phyloP scores from a whole-genome alignment of 2,797 vertebrate genomes.

The Peromyscus nudipes region DNA sequence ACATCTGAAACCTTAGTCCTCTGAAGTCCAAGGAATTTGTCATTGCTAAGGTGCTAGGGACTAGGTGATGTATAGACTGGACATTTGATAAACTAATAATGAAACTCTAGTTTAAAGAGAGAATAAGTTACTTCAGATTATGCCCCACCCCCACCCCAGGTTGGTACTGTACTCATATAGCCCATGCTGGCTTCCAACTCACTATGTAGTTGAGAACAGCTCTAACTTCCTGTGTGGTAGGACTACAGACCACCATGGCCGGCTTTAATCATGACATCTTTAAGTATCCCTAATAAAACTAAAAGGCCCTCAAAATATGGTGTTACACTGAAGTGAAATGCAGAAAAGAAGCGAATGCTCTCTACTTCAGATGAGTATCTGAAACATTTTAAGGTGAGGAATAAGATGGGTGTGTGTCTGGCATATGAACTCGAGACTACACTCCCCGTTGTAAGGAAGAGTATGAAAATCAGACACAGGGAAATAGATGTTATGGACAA shows the following conservation, averaged over 20 bases:
- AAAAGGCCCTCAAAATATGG: conserved; percentile 9
- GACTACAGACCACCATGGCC: background rate
- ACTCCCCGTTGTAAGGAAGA: background rate
- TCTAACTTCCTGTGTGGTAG: background rate
- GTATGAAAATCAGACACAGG: conserved; percentile 17
- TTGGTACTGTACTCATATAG: background rate
- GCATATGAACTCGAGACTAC: conserved; percentile 8
- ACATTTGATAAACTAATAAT: conserved; percentile 51
- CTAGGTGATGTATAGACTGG: conserved; percentile 1
- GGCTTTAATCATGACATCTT: conserved; percentile 50
- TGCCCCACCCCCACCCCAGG: background rate
- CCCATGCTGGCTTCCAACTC: background rate
- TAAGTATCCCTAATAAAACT: conserved; percentile 51
- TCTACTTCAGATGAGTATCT: background rate
- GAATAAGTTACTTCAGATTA: conserved; percentile 53
- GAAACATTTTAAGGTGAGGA: conserved; percentile 16
- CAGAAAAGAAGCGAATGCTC: conserved; percentile 15
- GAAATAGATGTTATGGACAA: conserved; percentile 2
- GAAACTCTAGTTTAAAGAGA: conserved; percentile 18
- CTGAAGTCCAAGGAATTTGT: conserved; percentile 16
- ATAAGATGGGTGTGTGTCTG: background rate
- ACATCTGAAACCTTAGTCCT: conserved; percentile 50
- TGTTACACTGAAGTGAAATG: conserved; percentile 43
- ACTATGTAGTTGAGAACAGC: background rate
- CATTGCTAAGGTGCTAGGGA: background rate